Base-by-base conservation (phyloP, 2,113 vertebrate species). In the Peromyscus californicus region DNA sequence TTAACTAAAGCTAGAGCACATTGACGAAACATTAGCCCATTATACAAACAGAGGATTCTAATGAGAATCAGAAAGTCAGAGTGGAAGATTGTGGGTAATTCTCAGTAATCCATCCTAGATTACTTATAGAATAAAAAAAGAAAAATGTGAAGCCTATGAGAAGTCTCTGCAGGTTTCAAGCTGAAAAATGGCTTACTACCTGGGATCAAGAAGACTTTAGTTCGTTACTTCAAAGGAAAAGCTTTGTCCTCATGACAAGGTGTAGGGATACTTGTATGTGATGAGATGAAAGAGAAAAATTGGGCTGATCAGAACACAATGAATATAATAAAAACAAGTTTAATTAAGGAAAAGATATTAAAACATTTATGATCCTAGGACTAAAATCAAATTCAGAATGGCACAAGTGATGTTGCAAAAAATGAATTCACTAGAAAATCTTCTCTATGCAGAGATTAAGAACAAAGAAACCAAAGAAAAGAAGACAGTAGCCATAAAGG, bases 351-450 rank as follows among this genome's bases (percentile, higher is more conserved):
- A 92, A 76, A 12, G 54, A 7, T 80, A 1, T 79, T 72, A 96
- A 79, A 91, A 78, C 7, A 29, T 82, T 36, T 54, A 4, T n/a
- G 11, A 78, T 79, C 15, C 29, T n/a, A 86, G 67, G 88, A 89
- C 91, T 83, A 89, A 95, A 93, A 74, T 93, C 48, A 74, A 29
- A 70, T 31, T 94, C 45, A 89, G n/a, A 87, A 78, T 67, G 72
- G 78, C 19, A 90, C 16, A 65, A 59, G 3, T 65, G 19, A 88
- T 9, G 67, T 2, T 89, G 33, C 5, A 87, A 42, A 67, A 21
- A 48, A 36, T 24, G 3, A 86, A 33, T 48, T 51, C 63, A 82
- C 5, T 76, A 82, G 33, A n/a, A 94, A 94, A 72, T 2, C 4
- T 82, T 82, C 26, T 85, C 22, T 7, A 76, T 65, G 12, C 12